Base-by-base conservation (phyloP, 2,888 invertebrate genomes). In the Rhagium mordax region DNA sequence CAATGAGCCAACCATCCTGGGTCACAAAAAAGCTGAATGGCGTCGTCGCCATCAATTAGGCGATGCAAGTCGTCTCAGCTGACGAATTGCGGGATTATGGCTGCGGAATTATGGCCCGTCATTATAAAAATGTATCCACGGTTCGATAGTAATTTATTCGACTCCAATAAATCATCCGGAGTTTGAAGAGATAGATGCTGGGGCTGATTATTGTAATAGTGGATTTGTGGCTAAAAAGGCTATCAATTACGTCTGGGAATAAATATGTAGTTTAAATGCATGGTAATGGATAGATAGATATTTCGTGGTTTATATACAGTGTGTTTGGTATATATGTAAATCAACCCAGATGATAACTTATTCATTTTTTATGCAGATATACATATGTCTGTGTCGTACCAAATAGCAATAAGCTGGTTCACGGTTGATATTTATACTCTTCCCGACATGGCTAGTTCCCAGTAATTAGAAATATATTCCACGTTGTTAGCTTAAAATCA, bases 81-180 rank as follows among this genome's bases (percentile, higher is more conserved):
- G 82, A 83, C 81, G 81, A 80, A 83, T 83, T 77, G 81, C 77
- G 51, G 81, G 82, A 83, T 84, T 83, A 83, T 78, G 75, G 76
- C 74, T 60, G 81, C 76, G 55, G 83, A 81, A 83, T 83, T 83
- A 83, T 78, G 71, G 24, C 47, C 73, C 68, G 76, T 79, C 79
- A 79, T 83, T 82, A 82, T 81, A 82, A 83, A 82, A 83, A 80
- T 82, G 80, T 82, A 82, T 78, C 77, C 77, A 81, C 81, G 81
- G 78, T 74, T 79, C 81, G 79, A 81, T 79, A 78, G 79, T 83
- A 84, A 84, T 84, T 84, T 82, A 82, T 83, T 79, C 81, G 72
- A 67, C 70, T 74, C 64, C 76, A 79, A 82, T 84, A 84, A 83
- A 83, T 82, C 82, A 81, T 81, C 76, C 73, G 59, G 76, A 55